Base-by-base conservation (phyloP, 1,140 invertebrate species). In the Medauroidea extradentata region DNA sequence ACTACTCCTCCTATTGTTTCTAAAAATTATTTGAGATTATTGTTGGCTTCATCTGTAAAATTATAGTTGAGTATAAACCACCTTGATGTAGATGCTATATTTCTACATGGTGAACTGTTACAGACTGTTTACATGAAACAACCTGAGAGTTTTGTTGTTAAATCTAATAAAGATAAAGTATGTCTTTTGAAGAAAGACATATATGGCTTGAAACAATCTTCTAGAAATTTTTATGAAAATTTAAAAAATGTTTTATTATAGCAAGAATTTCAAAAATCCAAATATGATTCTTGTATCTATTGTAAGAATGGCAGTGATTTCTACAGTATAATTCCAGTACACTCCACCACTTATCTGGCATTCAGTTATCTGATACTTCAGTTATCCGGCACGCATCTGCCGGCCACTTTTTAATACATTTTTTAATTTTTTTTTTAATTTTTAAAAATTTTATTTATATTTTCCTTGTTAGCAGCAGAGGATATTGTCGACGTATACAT, bases 81-180 rank as follows among this genome's bases (percentile, higher is more conserved):
- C 49, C 68, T 76, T 53, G 69, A 77, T 69, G 71, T 75, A 0
- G 63, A 67, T 59, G 68, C 73, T 44, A 71, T 72, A 7, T 78
- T 75, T 57, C 54, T 74, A 24, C 69, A 77, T 50, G 57, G 70
- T 21, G 49, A 69, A 13, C 55, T 77, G 9, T 57, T 73, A 8
- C 69, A 77, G 61, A 64, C 67, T 18, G 61, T 76, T 2, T 76
- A 65, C 52, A 73, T 77, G 68, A 49, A 67, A 27, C 68, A 74
- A 56, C 71, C 73, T n/a, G 61, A 71, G 57, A 70, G 67, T 21
- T 65, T 53, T 53, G 16, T 43, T 49, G 55, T 14, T 61, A 61
- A 43, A 21, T 59, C 16, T 9, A 51, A 42, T n/a, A 18, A 50
- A 53, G 48, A 61, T 21, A 55, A 60, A 19, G 68, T 71, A 18